phyloP scores from a whole-genome alignment of 2,797 vertebrate genomes.

The Bryconaethiops microstoma region DNA sequence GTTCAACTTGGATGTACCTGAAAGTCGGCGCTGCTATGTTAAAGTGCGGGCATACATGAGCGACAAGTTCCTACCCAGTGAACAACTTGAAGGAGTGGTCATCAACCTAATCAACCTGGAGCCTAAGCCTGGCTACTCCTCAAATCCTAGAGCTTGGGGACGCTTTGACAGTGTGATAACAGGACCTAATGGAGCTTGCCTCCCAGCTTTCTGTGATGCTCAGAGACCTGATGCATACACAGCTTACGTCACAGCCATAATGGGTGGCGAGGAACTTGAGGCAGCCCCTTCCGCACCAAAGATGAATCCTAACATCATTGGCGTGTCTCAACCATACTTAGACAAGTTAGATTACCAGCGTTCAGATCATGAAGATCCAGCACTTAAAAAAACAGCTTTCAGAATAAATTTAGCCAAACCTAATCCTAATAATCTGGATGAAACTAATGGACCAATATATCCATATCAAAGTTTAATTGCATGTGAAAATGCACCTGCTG shows the following conservation, averaged over 20 bases:
- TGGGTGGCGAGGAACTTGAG: constrained; percentile 95
- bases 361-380: constrained; percentile 87
- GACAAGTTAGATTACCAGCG: constrained; percentile 89
- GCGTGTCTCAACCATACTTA: constrained; percentile 91
- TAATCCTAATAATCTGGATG: constrained; percentile 84
- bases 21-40: constrained; percentile 94
- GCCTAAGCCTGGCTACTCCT: constrained; percentile 86
- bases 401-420: constrained; percentile 92
- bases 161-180: constrained; percentile 96
- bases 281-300: constrained; percentile 89
- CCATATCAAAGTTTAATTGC: constrained; percentile 85
- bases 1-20: constrained; percentile 96
- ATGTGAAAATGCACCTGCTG: constrained; percentile 86
- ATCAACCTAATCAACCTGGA: constrained; percentile 92
- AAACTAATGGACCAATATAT: constrained; percentile 92
- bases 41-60: constrained; percentile 95
- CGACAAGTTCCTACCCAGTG: constrained; percentile 87
- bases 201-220: constrained; percentile 93
- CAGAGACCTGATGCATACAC: constrained; percentile 87
- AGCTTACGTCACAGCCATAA: constrained; percentile 88
- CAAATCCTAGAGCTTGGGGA: constrained; percentile 95
- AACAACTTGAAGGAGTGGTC: constrained; percentile 94
- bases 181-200: constrained; percentile 90
- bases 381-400: constrained; percentile 91
- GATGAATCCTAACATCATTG: constrained; percentile 84